Evolutionary conservation across 2,113 vertebrate species (phyloP).

Genomic region (Solenodon paradoxus): DNA sequence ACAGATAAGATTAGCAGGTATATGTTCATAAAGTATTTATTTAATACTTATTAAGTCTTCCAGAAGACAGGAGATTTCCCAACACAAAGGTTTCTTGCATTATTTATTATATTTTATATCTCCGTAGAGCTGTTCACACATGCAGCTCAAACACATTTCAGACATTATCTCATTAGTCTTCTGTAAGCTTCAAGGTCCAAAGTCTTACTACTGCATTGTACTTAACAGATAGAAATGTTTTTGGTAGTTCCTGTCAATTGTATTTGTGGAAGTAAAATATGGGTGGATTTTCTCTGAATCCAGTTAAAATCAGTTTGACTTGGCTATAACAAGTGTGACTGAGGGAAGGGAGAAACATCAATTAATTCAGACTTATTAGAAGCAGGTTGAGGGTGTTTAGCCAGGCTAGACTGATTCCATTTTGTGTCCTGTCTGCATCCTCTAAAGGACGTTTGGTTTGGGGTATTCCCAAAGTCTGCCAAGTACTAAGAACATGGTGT

Average conservation of each 20-base stretch:
- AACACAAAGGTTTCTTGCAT: slow-evolving; percentile 28
- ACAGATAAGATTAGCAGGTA: slow-evolving; percentile 8
- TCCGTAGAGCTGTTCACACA: slow-evolving; percentile 34
- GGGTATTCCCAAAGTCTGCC: slow-evolving; percentile 23
- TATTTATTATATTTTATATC: slow-evolving; percentile 47
- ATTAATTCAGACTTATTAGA: slow-evolving; percentile 10
- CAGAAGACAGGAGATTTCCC: slow-evolving; percentile 23
- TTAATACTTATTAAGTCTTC: slow-evolving; percentile 34
- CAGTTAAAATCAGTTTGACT: slow-evolving; percentile 20
- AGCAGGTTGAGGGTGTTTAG: neutral
- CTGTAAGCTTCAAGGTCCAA: slow-evolving; percentile 37
- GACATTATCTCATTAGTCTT: slow-evolving; percentile 64
- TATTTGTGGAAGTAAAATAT: slow-evolving; percentile 34
- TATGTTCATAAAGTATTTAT: slow-evolving; percentile 33
- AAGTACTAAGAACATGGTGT: slow-evolving; percentile 8
- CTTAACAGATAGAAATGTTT: slow-evolving; percentile 37
- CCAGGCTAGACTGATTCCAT: neutral
- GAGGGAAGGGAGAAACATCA: neutral
- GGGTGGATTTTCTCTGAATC: slow-evolving; percentile 24
- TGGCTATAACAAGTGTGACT: neutral
- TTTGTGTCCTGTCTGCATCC: slow-evolving; percentile 6
- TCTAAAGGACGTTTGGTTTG: slow-evolving; percentile 12
- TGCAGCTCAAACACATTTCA: slow-evolving; percentile 46
- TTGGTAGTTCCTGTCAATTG: slow-evolving; percentile 20
- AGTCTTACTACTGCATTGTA: slow-evolving; percentile 26